A percentile compares a stretch with the other conserved stretches of the same genome.
These are phyloP conservation scores for Chrysochloris asiatica DNA, from an alignment of 2,113 vertebrate genomes.

Conservation along the genomic window DNA sequence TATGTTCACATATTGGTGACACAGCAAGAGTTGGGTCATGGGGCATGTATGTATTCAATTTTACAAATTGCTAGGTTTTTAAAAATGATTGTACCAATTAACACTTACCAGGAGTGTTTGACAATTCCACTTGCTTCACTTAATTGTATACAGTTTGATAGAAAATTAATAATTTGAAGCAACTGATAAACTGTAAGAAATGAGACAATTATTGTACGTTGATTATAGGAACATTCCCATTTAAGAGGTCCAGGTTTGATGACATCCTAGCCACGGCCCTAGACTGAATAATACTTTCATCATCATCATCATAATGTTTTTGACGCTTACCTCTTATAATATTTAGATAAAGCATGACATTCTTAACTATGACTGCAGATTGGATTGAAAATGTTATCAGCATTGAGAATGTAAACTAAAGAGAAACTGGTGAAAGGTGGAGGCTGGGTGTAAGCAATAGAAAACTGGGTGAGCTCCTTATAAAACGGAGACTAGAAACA, in stretches of 20 bases:
- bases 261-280: not conserved
- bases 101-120: not conserved
- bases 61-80: not conserved
- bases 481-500: not conserved
- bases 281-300: not conserved
- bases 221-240: not conserved
- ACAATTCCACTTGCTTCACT: not conserved
- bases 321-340: not conserved
- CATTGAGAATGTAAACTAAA: slow-evolving; percentile 17
- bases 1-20: not conserved
- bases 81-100: not conserved
- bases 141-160: not conserved
- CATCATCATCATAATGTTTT: not conserved
- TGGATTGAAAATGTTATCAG: slow-evolving; percentile 12
- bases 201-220: not conserved
- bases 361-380: not conserved
- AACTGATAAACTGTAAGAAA: not conserved
- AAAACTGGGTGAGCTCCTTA: not conserved
- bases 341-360: slow-evolving; percentile 1
- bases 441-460: too few relatives aligned
- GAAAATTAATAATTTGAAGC: slow-evolving; percentile 11
- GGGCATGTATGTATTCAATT: not conserved
- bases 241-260: not conserved
- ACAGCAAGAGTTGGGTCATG: not conserved
- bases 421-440: not conserved